Conservation (phyloP, 2,888 invertebrate species). For the Cotesia congregata region DNA sequence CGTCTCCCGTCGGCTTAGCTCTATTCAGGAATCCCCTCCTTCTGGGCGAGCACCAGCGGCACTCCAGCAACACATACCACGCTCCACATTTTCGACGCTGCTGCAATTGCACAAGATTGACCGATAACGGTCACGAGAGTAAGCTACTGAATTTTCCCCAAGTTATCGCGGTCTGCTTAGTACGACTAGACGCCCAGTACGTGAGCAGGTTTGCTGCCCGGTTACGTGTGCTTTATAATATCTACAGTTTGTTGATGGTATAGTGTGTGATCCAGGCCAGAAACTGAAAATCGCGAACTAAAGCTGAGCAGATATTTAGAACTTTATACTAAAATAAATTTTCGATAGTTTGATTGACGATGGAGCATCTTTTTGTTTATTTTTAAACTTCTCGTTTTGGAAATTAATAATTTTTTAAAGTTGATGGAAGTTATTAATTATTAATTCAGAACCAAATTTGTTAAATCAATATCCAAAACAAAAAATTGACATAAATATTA, state of each 20-base stretch:
- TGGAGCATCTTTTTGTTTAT: no score
- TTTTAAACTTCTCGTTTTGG: no score
- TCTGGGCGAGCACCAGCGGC: conserved; percentile 28
- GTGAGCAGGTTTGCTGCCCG: conserved; percentile 3
- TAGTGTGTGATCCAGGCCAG: not conserved
- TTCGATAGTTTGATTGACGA: no score
- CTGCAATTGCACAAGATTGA: conserved; percentile 65
- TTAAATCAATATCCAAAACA: no score
- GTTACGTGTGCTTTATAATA: conserved; percentile 1
- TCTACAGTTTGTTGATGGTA: not conserved
- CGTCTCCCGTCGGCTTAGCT: not conserved
- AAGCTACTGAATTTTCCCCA: conserved; percentile 53
- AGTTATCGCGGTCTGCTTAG: conserved; percentile 50
- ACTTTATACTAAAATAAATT: no score
- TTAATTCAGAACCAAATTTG: no score
- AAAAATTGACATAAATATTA: no score
- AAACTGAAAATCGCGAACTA: no score
- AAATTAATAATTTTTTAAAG: no score
- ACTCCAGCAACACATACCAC: conserved; percentile 45
- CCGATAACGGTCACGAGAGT: conserved; percentile 62
- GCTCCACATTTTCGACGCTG: conserved; percentile 61
- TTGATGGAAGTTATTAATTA: no score
- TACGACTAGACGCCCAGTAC: not conserved
- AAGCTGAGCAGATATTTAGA: no score
- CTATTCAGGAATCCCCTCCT: not conserved